Evolutionary conservation across 2,888 invertebrate genomes (phyloP), one percentile per base, ranked within the genome.

Genomic region (Mimas tiliae): DNA sequence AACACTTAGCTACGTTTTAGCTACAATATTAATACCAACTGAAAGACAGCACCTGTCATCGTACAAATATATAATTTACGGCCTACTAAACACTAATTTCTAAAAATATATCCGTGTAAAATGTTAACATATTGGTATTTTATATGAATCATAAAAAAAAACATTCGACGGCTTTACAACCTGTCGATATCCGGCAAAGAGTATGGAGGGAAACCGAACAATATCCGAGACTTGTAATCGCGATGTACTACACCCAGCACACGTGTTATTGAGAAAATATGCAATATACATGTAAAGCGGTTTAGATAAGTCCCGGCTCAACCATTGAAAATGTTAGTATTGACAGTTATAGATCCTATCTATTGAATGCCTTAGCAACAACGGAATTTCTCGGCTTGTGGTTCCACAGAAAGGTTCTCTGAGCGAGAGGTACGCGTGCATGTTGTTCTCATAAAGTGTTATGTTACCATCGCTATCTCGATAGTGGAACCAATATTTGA

Each of bases 391-490:
- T 77, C 70, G 73, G 72, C 63, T 70, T 66, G 62, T 65, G 68
- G 63, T 71, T 71, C 70, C 70, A 68, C 72, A 65, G 62, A 68
- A 70, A 65, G 72, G 72, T 74, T 75, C 74, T 73, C 66, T 70
- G 64, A 70, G 73, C 58, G 45, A 55, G 68, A 51, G 64, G 67
- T 66, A 69, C 76, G 72, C 71, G 72, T 68, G 74, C 75, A 75
- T 74, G 75, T 76, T 75, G 80, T 80, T 77, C 78, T 80, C 79
- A 80, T 79, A 78, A 76, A 84, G 82, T 83, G 82, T 84, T 85
- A 82, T 83, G 86, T 86, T 83, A 77, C 82, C 71, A 68, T 74
- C 79, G 84, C 87, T 89, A 90, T 88, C 87, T 76, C 73, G 74
- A 72, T 84, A 82, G 74, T 78, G 80, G 72, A 75, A 81, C 76